Evolutionary conservation across 1,140 invertebrate genomes (phyloP).

Genomic region (Leptinotarsa lineolata): DNA sequence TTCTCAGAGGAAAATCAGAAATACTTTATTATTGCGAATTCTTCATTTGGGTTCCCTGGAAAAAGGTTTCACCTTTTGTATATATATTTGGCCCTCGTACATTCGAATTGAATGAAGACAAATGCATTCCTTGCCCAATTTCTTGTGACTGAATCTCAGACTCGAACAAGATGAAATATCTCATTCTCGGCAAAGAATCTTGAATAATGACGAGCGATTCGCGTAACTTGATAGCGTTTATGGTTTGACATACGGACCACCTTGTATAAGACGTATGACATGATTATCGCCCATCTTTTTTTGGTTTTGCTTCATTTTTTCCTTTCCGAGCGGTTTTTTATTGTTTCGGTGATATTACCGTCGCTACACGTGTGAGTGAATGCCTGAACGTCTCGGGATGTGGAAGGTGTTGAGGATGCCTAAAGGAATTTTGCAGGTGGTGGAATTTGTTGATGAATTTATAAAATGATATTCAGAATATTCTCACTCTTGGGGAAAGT

Average conservation of each 20-base stretch:
- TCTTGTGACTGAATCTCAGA: background rate
- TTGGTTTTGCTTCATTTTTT: background rate
- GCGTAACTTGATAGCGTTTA: conserved; percentile 36
- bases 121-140: background rate
- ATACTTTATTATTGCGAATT: no score
- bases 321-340: background rate
- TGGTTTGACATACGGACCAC: conserved; percentile 35
- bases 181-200: conserved; percentile 16
- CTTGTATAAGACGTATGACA: conserved; percentile 25
- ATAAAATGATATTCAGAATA: no score
- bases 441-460: no score
- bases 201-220: conserved; percentile 35
- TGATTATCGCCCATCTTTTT: conserved; percentile 17
- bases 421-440: no score
- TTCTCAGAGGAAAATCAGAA: no score
- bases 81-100: background rate
- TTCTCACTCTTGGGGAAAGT: no score
- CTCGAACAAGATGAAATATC: conserved; percentile 18
- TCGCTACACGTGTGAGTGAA: background rate
- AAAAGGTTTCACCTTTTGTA: no score
- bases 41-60: no score
- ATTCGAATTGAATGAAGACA: conserved; percentile 15
- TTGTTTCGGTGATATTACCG: background rate
- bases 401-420: no score
- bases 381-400: no score